Evolutionary conservation across 1,140 invertebrate species (phyloP).

Genomic region (Aphidius gifuensis): DNA sequence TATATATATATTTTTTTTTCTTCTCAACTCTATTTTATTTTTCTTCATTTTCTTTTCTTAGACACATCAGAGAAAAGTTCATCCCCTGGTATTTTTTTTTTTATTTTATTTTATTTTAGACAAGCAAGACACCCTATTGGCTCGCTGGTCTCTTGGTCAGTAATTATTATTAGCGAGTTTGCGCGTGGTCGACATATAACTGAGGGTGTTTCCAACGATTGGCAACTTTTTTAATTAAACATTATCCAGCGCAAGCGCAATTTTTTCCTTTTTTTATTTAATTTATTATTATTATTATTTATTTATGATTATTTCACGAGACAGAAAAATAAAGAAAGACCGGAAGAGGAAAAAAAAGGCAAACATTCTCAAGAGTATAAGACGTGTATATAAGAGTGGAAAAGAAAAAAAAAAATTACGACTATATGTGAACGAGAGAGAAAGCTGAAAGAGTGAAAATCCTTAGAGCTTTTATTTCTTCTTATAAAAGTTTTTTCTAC

Average conservation of each 20-base stretch:
- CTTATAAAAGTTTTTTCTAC: too few relatives aligned
- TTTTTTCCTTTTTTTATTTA: conserved; percentile 29
- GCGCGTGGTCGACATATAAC: conserved; percentile 29
- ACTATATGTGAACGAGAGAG: too few relatives aligned
- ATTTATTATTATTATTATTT: too few relatives aligned
- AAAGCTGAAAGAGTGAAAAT: too few relatives aligned
- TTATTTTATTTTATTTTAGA: neutral
- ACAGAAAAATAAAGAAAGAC: neutral
- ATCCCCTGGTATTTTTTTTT: conserved; percentile 8
- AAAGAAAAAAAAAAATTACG: too few relatives aligned
- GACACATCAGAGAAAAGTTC: neutral
- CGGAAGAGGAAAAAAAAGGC: too few relatives aligned
- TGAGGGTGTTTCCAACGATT: conserved; percentile 31
- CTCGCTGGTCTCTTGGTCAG: conserved; percentile 37
- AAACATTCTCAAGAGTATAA: too few relatives aligned
- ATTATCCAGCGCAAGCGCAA: conserved; percentile 36
- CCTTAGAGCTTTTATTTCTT: too few relatives aligned
- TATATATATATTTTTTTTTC: neutral
- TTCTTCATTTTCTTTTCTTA: conserved; percentile 6
- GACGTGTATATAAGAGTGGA: too few relatives aligned
- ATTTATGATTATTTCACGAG: neutral
- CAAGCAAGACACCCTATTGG: conserved; percentile 23
- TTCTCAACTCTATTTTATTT: conserved; percentile 16
- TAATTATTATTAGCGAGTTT: conserved; percentile 49
- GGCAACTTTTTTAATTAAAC: conserved; percentile 45